These are phyloP conservation scores for Anoplolepis gracilipes DNA, from an alignment of 1,140 invertebrate genomes.

Conservation along the genomic window DNA sequence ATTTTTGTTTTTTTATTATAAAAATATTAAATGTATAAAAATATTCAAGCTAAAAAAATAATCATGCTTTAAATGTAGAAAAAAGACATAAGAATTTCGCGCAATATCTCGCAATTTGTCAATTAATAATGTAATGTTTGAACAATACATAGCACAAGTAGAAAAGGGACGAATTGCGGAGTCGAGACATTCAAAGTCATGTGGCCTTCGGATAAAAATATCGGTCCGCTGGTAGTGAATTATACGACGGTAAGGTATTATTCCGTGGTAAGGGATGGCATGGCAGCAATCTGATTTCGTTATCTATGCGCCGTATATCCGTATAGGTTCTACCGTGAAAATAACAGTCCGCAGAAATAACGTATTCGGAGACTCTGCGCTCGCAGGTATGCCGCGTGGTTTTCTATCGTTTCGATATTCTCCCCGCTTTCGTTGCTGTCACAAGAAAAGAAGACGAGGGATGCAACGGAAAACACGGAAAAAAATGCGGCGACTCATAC, in stretches of 20 bases:
- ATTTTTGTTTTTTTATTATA: not conserved
- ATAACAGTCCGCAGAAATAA: conserved; percentile 72
- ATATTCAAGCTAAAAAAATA: not conserved
- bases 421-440: conserved; percentile 22
- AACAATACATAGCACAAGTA: not conserved
- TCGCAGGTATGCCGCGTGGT: conserved; percentile 11
- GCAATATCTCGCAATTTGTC: not conserved
- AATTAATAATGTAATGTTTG: not conserved
- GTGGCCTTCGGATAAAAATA: conserved; percentile 63
- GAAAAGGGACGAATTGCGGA: conserved; percentile 4
- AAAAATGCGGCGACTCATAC: conserved; percentile 39
- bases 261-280: conserved; percentile 71
- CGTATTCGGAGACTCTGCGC: conserved; percentile 57
- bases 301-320: conserved; percentile 65
- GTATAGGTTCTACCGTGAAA: conserved; percentile 62
- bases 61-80: not conserved
- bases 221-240: conserved; percentile 68
- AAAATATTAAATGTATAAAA: not conserved
- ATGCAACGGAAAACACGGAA: conserved; percentile 29
- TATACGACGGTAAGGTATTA: conserved; percentile 73
- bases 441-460: conserved; percentile 31
- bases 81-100: not conserved
- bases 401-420: conserved; percentile 47
- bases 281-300: conserved; percentile 71
- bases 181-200: not conserved